phyloP scores from a whole-genome alignment of 2,797 vertebrate species.

The Leptoclinus maculatus region DNA sequence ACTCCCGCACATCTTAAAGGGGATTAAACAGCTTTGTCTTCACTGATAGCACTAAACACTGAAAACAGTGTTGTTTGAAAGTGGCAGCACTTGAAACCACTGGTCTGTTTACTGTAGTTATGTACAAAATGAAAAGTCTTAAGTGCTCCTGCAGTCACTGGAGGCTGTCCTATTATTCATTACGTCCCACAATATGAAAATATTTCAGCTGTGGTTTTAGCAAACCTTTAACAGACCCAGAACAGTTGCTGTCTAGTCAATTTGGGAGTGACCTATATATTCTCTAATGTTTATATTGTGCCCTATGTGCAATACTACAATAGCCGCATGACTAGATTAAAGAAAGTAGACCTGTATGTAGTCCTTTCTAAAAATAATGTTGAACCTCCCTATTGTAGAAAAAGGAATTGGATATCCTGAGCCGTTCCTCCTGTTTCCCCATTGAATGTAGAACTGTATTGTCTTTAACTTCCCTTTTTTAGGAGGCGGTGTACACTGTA shows the following conservation, averaged over 20 bases:
- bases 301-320: not conserved
- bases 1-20: not conserved
- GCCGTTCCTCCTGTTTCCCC: conserved; percentile 32
- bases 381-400: not conserved
- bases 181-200: not conserved
- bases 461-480: conserved; percentile 69
- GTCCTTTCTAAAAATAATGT: not conserved
- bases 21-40: not conserved
- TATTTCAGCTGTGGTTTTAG: not conserved
- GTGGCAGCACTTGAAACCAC: not conserved
- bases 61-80: no score
- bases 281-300: not conserved
- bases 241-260: not conserved
- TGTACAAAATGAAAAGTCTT: not conserved
- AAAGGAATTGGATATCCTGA: conserved; percentile 10
- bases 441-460: conserved; percentile 31
- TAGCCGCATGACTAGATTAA: not conserved
- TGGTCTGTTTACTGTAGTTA: not conserved
- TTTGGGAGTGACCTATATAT: not conserved
- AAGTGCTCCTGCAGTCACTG: not conserved
- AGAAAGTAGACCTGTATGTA: not conserved
- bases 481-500: not conserved
- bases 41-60: not conserved
- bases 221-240: not conserved
- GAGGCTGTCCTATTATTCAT: not conserved